Conservation (phyloP, 1,140 invertebrate species). For the Drosophila tani region DNA sequence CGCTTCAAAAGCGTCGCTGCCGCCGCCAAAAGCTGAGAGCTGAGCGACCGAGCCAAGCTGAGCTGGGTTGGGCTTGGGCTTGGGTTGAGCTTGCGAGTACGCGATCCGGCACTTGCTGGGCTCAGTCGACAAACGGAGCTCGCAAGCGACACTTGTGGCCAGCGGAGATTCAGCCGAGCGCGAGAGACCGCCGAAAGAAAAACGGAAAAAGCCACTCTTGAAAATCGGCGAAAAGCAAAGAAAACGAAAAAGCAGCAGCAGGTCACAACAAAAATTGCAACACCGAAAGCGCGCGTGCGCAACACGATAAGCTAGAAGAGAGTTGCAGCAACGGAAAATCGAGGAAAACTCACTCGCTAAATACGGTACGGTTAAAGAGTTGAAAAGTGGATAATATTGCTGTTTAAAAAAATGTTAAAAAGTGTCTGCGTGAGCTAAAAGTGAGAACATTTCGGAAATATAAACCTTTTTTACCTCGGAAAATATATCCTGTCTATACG, state of each 20-base stretch:
- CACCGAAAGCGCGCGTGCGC: conserved; percentile 60
- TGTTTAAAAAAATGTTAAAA: conserved; percentile 5
- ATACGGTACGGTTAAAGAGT: conserved; percentile 30
- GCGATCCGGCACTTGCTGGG: conserved; percentile 38
- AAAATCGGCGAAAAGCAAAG: conserved; percentile 48
- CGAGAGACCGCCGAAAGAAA: conserved; percentile 42
- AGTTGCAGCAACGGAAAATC: conserved; percentile 23
- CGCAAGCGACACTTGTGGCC: conserved; percentile 73
- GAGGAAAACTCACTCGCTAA: conserved; percentile 17
- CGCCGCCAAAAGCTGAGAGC: conserved; percentile 37
- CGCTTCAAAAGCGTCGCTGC: conserved; percentile 41
- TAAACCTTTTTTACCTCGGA: neutral
- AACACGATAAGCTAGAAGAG: conserved; percentile 66
- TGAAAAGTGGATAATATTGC: neutral
- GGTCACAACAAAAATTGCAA: conserved; percentile 66
- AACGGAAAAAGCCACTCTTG: conserved; percentile 51
- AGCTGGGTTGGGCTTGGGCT: conserved; percentile 7
- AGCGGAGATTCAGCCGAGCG: conserved; percentile 53
- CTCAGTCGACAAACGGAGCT: conserved; percentile 78
- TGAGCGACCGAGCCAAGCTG: conserved; percentile 1
- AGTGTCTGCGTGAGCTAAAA: neutral
- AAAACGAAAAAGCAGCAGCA: conserved; percentile 41
- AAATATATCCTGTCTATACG: neutral
- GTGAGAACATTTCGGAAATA: neutral
- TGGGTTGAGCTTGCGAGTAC: conserved; percentile 68